Evolutionary conservation across 1,140 invertebrate species (phyloP).

Genomic region (Dufourea novaeangliae): DNA sequence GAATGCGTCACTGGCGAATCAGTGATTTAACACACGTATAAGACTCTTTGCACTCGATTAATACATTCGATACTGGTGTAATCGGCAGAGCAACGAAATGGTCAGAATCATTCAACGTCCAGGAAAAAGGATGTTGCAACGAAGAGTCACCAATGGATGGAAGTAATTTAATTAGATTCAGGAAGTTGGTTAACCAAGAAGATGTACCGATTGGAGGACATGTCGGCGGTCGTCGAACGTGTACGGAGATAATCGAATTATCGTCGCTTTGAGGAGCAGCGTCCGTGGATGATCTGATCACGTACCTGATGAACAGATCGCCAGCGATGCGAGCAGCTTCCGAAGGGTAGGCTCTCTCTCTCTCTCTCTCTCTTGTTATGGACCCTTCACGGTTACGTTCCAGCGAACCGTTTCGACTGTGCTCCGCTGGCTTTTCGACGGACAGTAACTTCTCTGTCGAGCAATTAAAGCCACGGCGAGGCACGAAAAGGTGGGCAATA

Average conservation of each 20-base stretch:
- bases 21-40: too few relatives aligned
- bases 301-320: slow-evolving; percentile 78
- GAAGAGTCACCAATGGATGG: not conserved
- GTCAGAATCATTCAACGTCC: not conserved
- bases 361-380: slow-evolving; percentile 53
- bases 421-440: slow-evolving; percentile 55
- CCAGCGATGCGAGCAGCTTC: slow-evolving; percentile 79
- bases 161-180: slow-evolving; percentile 38
- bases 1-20: too few relatives aligned
- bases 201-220: slow-evolving; percentile 62
- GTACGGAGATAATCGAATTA: slow-evolving; percentile 80
- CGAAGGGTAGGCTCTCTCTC: slow-evolving; percentile 69
- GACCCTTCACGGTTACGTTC: slow-evolving; percentile 64
- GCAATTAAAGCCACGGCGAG: slow-evolving; percentile 48
- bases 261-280: slow-evolving; percentile 81
- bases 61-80: not conserved
- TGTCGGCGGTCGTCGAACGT: slow-evolving; percentile 79
- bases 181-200: slow-evolving; percentile 53
- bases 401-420: slow-evolving; percentile 62
- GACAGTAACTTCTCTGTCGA: slow-evolving; percentile 45
- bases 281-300: slow-evolving; percentile 81
- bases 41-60: not conserved
- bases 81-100: not conserved
- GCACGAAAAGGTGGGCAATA: slow-evolving; percentile 48
- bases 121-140: not conserved